A percentile compares a stretch with the other conserved stretches of the same genome.
phyloP scores from a whole-genome alignment of 2,888 invertebrate species.

The Miltochrista miniata region DNA sequence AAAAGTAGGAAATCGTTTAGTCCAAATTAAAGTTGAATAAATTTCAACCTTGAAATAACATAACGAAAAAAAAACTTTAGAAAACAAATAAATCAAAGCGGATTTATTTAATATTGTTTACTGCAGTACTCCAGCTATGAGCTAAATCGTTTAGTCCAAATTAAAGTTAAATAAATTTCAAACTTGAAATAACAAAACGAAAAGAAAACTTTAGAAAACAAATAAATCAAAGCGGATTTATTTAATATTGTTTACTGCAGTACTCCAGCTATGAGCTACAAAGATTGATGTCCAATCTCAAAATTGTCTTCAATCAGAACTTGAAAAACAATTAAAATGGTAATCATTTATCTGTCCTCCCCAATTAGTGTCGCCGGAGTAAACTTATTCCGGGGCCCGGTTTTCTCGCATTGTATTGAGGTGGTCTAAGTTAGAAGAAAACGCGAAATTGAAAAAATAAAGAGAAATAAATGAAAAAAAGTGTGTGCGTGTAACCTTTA shows the following conservation, averaged over 20 bases:
- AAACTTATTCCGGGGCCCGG: slow-evolving; percentile 49
- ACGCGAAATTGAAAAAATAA: too few relatives aligned
- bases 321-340: slow-evolving; percentile 62
- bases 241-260: slow-evolving; percentile 3
- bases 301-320: slow-evolving; percentile 46
- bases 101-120: slow-evolving; percentile 3
- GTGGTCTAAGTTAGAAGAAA: slow-evolving; percentile 19
- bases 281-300: slow-evolving; percentile 34
- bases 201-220: background rate
- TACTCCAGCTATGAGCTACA: slow-evolving; percentile 3
- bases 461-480: too few relatives aligned
- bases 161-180: background rate
- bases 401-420: slow-evolving; percentile 35
- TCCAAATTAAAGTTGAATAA: too few relatives aligned
- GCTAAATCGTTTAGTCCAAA: too few relatives aligned
- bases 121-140: background rate
- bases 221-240: slow-evolving; percentile 2
- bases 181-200: background rate
- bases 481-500: too few relatives aligned
- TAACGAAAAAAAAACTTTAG: background rate
- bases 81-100: slow-evolving; percentile 1
- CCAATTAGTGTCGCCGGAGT: slow-evolving; percentile 58
- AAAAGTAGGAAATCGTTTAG: too few relatives aligned
- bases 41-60: background rate
- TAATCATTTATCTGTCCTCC: slow-evolving; percentile 58